A percentile compares a stretch with the other conserved stretches of the same genome.
phyloP scores from a whole-genome alignment of 2,797 vertebrate species.

The Galago senegalensis region DNA sequence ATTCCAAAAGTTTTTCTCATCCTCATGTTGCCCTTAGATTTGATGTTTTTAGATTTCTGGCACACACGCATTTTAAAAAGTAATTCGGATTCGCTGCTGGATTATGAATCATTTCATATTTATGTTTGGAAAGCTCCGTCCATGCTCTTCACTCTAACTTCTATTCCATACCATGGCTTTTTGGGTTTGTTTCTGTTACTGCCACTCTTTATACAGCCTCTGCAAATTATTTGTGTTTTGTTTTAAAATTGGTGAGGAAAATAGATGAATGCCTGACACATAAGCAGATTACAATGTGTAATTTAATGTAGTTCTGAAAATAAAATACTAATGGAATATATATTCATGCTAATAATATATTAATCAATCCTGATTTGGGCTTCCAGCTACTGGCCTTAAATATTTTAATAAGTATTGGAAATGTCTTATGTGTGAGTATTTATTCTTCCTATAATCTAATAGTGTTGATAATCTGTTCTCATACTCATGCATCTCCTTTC shows the following conservation, averaged over 20 bases:
- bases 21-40: neutral
- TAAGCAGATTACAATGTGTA: neutral
- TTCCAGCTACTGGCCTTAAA: neutral
- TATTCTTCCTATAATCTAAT: neutral
- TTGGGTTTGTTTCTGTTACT: neutral
- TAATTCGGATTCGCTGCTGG: constrained; percentile 12
- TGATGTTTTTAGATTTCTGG: neutral
- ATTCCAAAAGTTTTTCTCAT: neutral
- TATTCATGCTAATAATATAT: neutral
- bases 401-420: neutral
- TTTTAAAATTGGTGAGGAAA: neutral
- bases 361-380: neutral
- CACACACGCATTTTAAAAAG: neutral
- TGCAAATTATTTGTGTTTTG: neutral
- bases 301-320: neutral
- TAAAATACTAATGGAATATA: neutral
- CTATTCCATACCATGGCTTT: neutral
- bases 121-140: neutral
- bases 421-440: neutral
- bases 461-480: neutral
- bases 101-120: neutral
- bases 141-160: neutral
- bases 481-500: neutral
- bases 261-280: neutral
- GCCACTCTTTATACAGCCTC: neutral